A percentile compares a stretch with the other conserved stretches of the same genome.
Evolutionary conservation across 2,797 vertebrate genomes (phyloP).

Genomic region (Myripristis murdjan): DNA sequence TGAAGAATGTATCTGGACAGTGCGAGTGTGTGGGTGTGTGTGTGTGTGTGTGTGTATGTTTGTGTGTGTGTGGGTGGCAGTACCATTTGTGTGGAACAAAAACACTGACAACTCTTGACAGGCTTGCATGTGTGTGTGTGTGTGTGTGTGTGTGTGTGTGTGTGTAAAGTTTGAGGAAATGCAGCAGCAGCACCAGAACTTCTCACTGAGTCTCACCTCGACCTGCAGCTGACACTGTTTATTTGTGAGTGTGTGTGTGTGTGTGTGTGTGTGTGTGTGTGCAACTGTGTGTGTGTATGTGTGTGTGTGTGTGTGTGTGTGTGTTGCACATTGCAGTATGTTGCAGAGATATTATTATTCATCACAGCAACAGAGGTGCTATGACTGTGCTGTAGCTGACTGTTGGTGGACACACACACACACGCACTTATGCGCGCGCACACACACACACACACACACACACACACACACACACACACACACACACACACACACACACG

Average conservation of each 20-base stretch:
- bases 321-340: too few species aligned
- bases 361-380: not conserved
- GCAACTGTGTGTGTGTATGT: too few species aligned
- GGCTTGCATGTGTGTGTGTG: not conserved
- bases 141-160: not conserved
- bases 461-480: constrained; percentile 5
- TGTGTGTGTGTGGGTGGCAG: not conserved
- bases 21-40: not conserved
- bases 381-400: not conserved
- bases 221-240: not conserved
- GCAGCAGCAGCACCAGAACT: not conserved
- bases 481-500: constrained; percentile 11
- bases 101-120: constrained; percentile 10
- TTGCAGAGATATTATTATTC: not conserved
- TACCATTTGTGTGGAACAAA: not conserved
- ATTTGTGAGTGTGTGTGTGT: not conserved
- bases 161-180: constrained; percentile 1
- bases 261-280: too few species aligned
- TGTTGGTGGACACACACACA: too few species aligned
- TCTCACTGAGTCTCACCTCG: not conserved
- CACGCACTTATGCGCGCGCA: too few species aligned
- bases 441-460: constrained; percentile 2
- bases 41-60: not conserved
- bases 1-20: not conserved
- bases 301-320: too few species aligned